These are phyloP conservation scores for Harpagifer antarcticus DNA, from an alignment of 2,797 vertebrate species.

Conservation along the genomic window DNA sequence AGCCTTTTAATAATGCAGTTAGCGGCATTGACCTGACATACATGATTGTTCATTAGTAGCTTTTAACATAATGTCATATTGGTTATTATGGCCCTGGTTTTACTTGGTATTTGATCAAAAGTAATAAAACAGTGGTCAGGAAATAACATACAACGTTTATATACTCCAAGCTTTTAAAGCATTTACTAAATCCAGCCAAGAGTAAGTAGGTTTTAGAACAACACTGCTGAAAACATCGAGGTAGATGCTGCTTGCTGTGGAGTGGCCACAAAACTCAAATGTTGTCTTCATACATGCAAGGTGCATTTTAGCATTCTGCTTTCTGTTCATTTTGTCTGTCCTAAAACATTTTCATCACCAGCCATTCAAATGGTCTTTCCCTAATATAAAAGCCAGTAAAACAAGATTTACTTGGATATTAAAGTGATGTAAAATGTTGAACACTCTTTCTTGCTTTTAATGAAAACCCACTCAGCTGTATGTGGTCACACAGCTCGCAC, in stretches of 20 bases:
- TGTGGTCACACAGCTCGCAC: slow-evolving; percentile 13
- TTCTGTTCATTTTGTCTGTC: background rate
- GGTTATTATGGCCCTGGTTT: background rate
- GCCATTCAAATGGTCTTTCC: background rate
- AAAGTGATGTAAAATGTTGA: background rate
- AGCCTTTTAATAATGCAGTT: no score
- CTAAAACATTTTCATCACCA: background rate
- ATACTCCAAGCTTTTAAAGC: background rate
- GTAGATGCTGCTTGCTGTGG: slow-evolving; percentile 27
- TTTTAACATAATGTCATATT: background rate
- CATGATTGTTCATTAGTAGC: no score
- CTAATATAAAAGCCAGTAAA: background rate
- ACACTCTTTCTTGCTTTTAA: background rate
- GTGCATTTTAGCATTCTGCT: slow-evolving; percentile 4
- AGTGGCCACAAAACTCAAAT: slow-evolving; percentile 9
- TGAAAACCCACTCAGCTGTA: slow-evolving; percentile 31
- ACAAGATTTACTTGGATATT: background rate
- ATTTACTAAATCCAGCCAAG: background rate
- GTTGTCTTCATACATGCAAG: slow-evolving; percentile 4
- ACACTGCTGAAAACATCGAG: slow-evolving; percentile 12
- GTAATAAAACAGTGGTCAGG: background rate
- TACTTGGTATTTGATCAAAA: background rate
- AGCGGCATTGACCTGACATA: no score
- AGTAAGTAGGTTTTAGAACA: slow-evolving; percentile 5
- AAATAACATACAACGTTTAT: background rate